Conservation (phyloP, 2,113 vertebrate species). For the Stigmatopora nigra region DNA sequence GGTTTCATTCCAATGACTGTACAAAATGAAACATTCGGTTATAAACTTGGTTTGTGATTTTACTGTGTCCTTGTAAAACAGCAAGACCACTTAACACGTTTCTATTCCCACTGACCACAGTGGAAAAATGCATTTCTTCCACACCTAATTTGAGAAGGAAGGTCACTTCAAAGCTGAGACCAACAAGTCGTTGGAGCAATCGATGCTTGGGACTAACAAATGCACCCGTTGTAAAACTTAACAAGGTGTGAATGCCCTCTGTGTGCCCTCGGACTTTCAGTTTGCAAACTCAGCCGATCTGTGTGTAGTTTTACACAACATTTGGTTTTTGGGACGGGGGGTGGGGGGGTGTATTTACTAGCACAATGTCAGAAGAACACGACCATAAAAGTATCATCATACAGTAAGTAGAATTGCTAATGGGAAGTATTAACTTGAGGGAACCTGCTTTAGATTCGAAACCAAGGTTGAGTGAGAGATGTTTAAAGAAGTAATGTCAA, state of each 20-base stretch:
- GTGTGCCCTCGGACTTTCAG: slow-evolving; percentile 53
- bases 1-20: too few species aligned
- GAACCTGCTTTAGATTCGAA: too few species aligned
- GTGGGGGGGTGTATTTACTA: not conserved
- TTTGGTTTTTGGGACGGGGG: too few species aligned
- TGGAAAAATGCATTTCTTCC: slow-evolving; percentile 38
- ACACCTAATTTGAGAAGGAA: slow-evolving; percentile 38
- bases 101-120: slow-evolving; percentile 39
- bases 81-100: not conserved
- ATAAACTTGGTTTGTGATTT: not conserved
- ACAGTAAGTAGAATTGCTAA: too few species aligned
- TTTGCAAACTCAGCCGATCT: slow-evolving; percentile 19
- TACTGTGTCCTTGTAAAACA: not conserved
- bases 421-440: too few species aligned
- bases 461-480: too few species aligned
- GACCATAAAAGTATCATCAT: too few species aligned
- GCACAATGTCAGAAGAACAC: not conserved
- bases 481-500: not conserved
- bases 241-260: slow-evolving; percentile 75
- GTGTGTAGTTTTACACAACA: not conserved
- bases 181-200: slow-evolving; percentile 54
- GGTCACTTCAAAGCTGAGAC: slow-evolving; percentile 63
- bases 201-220: slow-evolving; percentile 65
- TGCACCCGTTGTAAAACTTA: slow-evolving; percentile 74
- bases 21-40: not conserved